A percentile compares a stretch with the other conserved stretches of the same genome.
phyloP scores from a whole-genome alignment of 2,113 vertebrate genomes.

The Mixornis gularis region DNA sequence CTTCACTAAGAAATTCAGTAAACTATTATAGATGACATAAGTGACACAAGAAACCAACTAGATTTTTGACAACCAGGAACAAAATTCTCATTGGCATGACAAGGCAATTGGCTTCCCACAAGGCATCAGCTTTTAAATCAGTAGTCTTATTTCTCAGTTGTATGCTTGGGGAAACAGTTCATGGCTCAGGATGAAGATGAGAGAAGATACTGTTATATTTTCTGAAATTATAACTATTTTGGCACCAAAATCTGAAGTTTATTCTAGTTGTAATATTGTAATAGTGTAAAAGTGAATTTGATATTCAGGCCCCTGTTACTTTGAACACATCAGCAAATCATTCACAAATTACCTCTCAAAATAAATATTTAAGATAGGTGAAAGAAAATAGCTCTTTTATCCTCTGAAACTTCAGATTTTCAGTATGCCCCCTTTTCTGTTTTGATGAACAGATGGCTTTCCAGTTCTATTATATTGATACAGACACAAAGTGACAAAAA shows the following conservation, averaged over 20 bases:
- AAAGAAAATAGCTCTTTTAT: background rate
- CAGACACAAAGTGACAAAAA: background rate
- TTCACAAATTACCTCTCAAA: background rate
- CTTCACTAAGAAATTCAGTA: background rate
- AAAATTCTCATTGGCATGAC: background rate
- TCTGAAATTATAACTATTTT: background rate
- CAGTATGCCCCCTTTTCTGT: background rate
- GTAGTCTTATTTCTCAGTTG: background rate
- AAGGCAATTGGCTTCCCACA: background rate
- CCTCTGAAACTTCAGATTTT: background rate
- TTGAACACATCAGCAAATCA: background rate
- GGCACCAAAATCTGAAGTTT: background rate
- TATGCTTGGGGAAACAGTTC: background rate
- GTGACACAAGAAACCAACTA: background rate
- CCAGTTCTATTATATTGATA: background rate
- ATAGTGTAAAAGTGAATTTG: background rate
- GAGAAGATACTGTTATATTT: background rate
- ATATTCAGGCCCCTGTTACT: background rate
- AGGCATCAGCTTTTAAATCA: background rate
- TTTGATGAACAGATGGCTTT: background rate
- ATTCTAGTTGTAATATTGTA: background rate
- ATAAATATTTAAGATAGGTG: background rate
- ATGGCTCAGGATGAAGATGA: background rate
- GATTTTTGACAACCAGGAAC: background rate
- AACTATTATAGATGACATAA: background rate